phyloP scores from a whole-genome alignment of 2,797 vertebrate genomes.

The Hydrocynus forskahlii region DNA sequence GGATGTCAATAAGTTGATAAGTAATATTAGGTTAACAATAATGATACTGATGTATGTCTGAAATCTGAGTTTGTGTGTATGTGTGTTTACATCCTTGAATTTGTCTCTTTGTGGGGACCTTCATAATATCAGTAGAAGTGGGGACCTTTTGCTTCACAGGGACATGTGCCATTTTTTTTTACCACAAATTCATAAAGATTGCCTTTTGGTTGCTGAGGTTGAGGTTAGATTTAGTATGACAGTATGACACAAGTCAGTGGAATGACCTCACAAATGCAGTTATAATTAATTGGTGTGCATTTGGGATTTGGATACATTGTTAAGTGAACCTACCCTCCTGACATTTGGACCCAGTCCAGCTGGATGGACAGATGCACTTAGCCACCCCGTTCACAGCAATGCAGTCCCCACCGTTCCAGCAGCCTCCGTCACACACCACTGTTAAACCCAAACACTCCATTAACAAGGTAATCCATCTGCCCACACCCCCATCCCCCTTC shows the following conservation, averaged over 20 bases:
- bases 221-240: no score
- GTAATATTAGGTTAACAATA: neutral
- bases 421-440: constrained; percentile 68
- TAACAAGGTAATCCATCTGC: neutral
- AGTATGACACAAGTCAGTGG: neutral
- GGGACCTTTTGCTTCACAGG: no score
- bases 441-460: constrained; percentile 6
- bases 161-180: no score
- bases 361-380: constrained; percentile 85
- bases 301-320: constrained; percentile 42
- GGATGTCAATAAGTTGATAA: neutral
- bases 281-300: neutral
- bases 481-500: neutral
- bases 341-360: constrained; percentile 86
- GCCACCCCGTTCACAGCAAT: constrained; percentile 79
- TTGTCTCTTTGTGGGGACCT: no score
- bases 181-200: no score
- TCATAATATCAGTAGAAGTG: no score
- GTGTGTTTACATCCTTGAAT: no score
- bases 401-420: constrained; percentile 87
- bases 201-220: no score
- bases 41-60: neutral
- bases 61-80: neutral
- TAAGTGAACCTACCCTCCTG: constrained; percentile 80
- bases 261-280: neutral